Evolutionary conservation across 2,113 vertebrate genomes (phyloP).

Genomic region (Crotalus helleri): DNA sequence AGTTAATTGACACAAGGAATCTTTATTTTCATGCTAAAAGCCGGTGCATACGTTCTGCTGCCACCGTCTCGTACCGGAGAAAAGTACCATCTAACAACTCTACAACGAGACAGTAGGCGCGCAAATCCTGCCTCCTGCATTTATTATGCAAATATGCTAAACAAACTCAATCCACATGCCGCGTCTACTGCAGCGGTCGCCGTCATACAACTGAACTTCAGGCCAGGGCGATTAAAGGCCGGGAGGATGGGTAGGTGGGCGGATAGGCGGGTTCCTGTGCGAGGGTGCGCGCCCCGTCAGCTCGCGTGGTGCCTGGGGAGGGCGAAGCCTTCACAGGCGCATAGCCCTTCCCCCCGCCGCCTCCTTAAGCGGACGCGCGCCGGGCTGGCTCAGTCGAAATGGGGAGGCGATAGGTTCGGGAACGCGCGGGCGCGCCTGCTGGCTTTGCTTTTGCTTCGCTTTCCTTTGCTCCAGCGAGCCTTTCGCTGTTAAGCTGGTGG

Average conservation of each 20-base stretch:
- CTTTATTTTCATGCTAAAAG: neutral
- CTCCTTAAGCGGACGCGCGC: neutral
- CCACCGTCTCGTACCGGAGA: neutral
- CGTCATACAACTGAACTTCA: no score
- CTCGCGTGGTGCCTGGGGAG: neutral
- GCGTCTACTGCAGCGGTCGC: neutral
- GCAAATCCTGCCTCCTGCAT: neutral
- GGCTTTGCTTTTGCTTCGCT: neutral
- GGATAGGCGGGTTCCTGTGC: neutral
- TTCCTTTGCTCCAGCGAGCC: neutral
- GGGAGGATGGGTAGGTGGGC: neutral
- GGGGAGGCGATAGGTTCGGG: slow-evolving; percentile 20
- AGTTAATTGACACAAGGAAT: neutral
- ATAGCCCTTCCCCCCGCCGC: neutral
- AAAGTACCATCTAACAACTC: neutral
- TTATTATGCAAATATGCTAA: neutral
- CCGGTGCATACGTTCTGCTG: neutral
- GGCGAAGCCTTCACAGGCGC: neutral
- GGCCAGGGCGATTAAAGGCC: neutral
- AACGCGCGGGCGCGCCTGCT: slow-evolving; percentile 2
- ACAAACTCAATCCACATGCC: neutral
- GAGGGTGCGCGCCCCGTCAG: neutral
- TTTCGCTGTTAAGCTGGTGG: neutral
- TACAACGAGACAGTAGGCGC: neutral
- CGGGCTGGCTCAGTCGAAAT: neutral